Conservation (phyloP, 2,888 invertebrate species). For the Rhyacophila evoluta region DNA sequence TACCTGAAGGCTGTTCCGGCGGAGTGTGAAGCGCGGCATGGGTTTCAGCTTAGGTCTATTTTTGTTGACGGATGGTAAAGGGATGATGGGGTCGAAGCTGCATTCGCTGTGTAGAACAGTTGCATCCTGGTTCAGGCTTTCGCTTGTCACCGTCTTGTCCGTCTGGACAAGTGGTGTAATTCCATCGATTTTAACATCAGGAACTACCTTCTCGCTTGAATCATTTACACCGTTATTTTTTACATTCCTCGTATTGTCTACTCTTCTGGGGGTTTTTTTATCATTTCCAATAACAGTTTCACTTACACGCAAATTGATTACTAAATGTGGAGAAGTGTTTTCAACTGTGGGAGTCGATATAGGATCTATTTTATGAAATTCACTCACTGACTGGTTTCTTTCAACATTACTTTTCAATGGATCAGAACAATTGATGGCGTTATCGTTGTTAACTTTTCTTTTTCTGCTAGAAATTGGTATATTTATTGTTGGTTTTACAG, state of each 20-base stretch:
- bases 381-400: neutral
- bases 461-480: conserved; percentile 33
- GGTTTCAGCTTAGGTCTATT: conserved; percentile 77
- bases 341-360: too few relatives aligned
- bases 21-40: conserved; percentile 74
- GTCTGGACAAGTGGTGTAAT: neutral
- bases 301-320: too few relatives aligned
- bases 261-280: neutral
- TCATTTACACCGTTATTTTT: neutral
- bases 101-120: conserved; percentile 39
- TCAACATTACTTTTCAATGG: neutral
- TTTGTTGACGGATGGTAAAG: conserved; percentile 72
- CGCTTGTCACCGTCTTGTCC: neutral
- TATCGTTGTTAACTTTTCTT: conserved; percentile 34
- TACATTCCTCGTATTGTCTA: neutral
- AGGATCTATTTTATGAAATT: neutral
- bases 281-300: too few relatives aligned
- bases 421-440: neutral
- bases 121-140: neutral
- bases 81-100: conserved; percentile 66
- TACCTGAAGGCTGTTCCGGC: conserved; percentile 76
- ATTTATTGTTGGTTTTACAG: conserved; percentile 57
- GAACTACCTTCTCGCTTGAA: neutral
- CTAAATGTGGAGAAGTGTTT: too few relatives aligned
- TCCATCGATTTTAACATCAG: neutral